phyloP scores from a whole-genome alignment of 1,140 invertebrate genomes.

The Ips nitidus region DNA sequence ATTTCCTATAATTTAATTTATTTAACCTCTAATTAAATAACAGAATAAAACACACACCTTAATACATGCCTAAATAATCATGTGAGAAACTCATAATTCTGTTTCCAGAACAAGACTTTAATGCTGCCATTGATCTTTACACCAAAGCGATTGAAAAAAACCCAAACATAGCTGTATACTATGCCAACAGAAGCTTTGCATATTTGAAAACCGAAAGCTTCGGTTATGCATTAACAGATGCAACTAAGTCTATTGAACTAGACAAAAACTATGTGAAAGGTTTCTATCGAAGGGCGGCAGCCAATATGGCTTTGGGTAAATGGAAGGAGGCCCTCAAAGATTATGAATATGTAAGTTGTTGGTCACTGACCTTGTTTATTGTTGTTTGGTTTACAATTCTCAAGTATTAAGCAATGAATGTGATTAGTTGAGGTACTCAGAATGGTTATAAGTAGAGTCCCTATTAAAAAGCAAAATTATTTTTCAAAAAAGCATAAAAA shows the following conservation, averaged over 20 bases:
- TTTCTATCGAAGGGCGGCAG: conserved; percentile 91
- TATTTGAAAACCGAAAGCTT: conserved; percentile 91
- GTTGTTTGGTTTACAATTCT: conserved; percentile 6
- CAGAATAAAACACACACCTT: neutral
- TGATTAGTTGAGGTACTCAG: no score
- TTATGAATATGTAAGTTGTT: conserved; percentile 83
- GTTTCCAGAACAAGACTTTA: conserved; percentile 84
- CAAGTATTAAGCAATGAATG: no score
- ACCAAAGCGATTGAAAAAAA: conserved; percentile 88
- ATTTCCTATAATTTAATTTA: no score
- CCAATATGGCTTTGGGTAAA: conserved; percentile 96
- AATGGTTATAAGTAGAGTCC: no score
- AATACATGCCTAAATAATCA: neutral
- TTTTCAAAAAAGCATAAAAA: no score
- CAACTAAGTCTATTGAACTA: conserved; percentile 85
- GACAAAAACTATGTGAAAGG: conserved; percentile 92
- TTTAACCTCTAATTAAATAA: neutral
- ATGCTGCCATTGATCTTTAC: conserved; percentile 87
- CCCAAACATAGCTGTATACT: conserved; percentile 80
- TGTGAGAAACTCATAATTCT: neutral
- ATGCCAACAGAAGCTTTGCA: conserved; percentile 93
- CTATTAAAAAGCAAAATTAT: no score
- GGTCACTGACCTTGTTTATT: neutral
- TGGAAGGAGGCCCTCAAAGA: conserved; percentile 95
- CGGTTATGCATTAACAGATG: conserved; percentile 90